These are phyloP conservation scores for Pseudomyrmex gracilis DNA, from an alignment of 1,140 invertebrate genomes.

Conservation along the genomic window DNA sequence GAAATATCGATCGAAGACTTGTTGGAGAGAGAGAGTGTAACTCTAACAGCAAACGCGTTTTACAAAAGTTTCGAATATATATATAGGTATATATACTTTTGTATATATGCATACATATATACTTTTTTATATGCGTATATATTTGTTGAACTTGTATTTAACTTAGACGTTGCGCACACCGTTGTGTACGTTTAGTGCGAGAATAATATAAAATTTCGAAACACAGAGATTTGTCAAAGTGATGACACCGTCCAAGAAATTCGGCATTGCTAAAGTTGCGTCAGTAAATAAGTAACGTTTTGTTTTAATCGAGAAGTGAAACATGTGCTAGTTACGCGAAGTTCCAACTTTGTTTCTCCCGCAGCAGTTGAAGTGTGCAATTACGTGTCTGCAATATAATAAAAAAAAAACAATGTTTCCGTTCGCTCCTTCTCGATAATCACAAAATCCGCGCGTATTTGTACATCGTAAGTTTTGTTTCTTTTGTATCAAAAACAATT, in stretches of 20 bases:
- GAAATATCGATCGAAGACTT: not conserved
- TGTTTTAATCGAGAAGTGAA: not conserved
- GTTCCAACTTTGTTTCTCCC: not conserved
- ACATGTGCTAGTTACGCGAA: not conserved
- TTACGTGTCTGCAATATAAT: not conserved
- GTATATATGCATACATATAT: constrained; percentile 34
- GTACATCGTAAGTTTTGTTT: constrained; percentile 21
- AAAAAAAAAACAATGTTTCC: not conserved
- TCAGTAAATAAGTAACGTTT: not conserved
- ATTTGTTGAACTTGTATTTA: constrained; percentile 50
- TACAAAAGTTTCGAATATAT: constrained; percentile 8
- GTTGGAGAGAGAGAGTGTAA: constrained; percentile 13
- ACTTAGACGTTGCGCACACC: not conserved
- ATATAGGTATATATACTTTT: constrained; percentile 31
- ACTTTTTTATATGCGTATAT: constrained; percentile 9
- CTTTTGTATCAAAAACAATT: too few relatives aligned
- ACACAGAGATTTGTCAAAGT: constrained; percentile 23
- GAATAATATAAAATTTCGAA: constrained; percentile 24
- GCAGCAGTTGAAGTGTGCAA: not conserved
- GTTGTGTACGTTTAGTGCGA: constrained; percentile 42
- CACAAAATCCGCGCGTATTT: constrained; percentile 12
- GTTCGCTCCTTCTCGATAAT: constrained; percentile 4
- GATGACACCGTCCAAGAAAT: constrained; percentile 51
- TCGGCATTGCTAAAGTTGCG: not conserved
- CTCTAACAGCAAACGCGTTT: constrained; percentile 12